Base-by-base conservation (phyloP, 1,140 invertebrate species). In the Orius insidiosus region DNA sequence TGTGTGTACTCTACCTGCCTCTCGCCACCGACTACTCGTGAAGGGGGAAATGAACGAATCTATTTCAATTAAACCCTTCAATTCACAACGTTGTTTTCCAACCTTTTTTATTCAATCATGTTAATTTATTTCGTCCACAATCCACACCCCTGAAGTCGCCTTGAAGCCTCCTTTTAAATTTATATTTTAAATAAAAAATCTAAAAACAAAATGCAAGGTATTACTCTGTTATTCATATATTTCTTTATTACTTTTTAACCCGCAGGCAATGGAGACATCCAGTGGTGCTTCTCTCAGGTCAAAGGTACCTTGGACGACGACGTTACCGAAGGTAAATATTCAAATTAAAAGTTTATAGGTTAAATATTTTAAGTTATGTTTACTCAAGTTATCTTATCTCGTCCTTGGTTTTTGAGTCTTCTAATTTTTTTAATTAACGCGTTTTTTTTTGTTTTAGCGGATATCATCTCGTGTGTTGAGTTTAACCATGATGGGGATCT, bases 241-340 rank as follows among this genome's bases (percentile, higher is more conserved):
- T n/a, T n/a, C n/a, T n/a, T n/a, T n/a, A 14, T 39, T 47, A 13
- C 13, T 48, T 55, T 50, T 52, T 51, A 45, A 58, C 52, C 74
- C 74, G 3, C 64, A 88, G 85, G 84, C 71, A 89, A 89, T 79
- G 87, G 87, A 67, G 88, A 93, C 67, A 87, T 94, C 59, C 92
- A 95, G 66, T 98, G 94, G 94, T 93, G 89, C 76, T 98, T 99
- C 70, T 97, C 93, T 58, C 95, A 99, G 72, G 93, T 99, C 56
- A 98, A 98, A 72, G 95, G 95, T 60, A 94, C 93, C 39, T 74
- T 98, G 52, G 94, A 98, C 63, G 93, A 97, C 64, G 94, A 98
- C 68, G 89, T 97, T 55, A 96, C 93, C 32, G 95, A 98, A 76
- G 82, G 83, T 84, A 24, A 24, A 24, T 4, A 4, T 24, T 24